These are phyloP conservation scores for Festucalex cinctus DNA, from an alignment of 2,113 vertebrate species.

Conservation along the genomic window DNA sequence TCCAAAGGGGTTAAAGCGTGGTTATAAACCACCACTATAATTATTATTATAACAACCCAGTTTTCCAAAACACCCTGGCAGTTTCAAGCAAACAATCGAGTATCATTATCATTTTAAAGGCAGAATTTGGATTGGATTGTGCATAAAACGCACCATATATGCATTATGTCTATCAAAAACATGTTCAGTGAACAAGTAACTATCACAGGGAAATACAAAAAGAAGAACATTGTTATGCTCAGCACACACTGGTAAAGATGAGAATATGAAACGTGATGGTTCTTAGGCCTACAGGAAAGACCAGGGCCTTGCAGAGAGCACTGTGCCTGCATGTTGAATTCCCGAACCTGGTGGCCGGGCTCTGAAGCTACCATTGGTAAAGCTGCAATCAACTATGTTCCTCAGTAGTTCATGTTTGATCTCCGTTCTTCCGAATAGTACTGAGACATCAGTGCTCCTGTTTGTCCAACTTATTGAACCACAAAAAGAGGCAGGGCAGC, in stretches of 20 bases:
- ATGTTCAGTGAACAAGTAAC: neutral
- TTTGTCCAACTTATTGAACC: constrained; percentile 88
- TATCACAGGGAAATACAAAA: neutral
- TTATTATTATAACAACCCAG: neutral
- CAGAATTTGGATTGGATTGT: neutral
- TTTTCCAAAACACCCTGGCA: neutral
- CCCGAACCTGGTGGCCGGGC: constrained; percentile 57
- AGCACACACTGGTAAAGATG: constrained; percentile 14
- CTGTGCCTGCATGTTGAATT: constrained; percentile 74
- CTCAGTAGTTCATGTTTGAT: constrained; percentile 76
- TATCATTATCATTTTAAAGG: neutral
- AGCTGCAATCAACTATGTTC: constrained; percentile 65
- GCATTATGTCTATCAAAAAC: neutral
- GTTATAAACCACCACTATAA: neutral
- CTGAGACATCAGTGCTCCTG: constrained; percentile 86
- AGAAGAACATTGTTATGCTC: neutral
- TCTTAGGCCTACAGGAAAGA: constrained; percentile 31
- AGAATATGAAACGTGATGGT: constrained; percentile 24
- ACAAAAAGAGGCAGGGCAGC: constrained; percentile 71
- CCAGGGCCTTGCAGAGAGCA: constrained; percentile 39
- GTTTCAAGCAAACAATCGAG: neutral
- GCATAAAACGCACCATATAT: too few species aligned
- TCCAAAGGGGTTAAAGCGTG: too few species aligned
- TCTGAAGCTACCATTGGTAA: constrained; percentile 62
- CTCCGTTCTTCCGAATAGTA: constrained; percentile 79